phyloP scores from a whole-genome alignment of 2,113 vertebrate genomes.

The Cryptoleucopteryx plumbea region DNA sequence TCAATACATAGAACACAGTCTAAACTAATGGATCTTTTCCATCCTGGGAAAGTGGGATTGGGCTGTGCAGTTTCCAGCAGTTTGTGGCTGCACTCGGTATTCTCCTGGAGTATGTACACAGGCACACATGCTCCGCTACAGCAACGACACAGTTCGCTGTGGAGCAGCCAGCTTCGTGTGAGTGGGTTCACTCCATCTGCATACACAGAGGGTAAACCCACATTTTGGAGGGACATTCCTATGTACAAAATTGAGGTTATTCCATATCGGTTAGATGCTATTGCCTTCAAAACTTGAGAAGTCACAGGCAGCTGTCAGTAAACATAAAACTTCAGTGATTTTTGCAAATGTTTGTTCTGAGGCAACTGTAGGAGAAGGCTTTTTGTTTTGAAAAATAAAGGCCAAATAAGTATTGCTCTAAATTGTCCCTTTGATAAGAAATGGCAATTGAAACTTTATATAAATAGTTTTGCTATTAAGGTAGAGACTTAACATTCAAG shows the following conservation, averaged over 20 bases:
- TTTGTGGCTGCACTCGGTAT: neutral
- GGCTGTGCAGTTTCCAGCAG: neutral
- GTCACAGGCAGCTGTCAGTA: neutral
- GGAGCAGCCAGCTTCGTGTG: neutral
- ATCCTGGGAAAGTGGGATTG: neutral
- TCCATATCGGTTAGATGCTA: neutral
- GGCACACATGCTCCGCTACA: neutral
- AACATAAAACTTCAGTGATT: neutral
- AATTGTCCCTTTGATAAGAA: neutral
- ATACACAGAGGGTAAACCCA: neutral
- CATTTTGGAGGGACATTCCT: neutral
- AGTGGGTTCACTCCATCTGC: neutral
- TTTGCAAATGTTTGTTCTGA: neutral
- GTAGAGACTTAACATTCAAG: neutral
- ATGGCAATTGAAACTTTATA: neutral
- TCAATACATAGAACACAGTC: neutral
- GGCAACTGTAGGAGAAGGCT: neutral
- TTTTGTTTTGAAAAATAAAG: constrained; percentile 28
- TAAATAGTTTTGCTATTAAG: neutral
- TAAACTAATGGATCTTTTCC: neutral
- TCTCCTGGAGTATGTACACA: neutral
- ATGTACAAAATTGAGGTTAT: neutral
- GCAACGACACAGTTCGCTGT: neutral
- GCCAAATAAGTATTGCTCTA: neutral
- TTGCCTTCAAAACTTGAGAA: constrained; percentile 23